Evolutionary conservation across 2,113 vertebrate genomes (phyloP), one percentile per base, ranked within the genome.

Genomic region (Actinemys pallida): DNA sequence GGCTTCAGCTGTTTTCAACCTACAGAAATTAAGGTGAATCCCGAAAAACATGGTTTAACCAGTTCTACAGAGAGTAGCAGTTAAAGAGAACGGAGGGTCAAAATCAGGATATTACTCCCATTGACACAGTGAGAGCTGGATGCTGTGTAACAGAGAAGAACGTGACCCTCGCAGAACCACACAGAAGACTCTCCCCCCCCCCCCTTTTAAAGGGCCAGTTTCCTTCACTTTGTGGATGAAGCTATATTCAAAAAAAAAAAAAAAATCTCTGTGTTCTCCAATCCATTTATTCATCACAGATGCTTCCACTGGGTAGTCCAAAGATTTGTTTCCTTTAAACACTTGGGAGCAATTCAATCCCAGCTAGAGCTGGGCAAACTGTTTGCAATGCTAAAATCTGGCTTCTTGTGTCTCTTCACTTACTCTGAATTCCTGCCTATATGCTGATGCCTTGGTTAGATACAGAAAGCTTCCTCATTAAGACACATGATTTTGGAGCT

Each of bases 291-390:
- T 69, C 45, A 80, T 92, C 92, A 93, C 85, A 95, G 90, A 93
- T 96, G 87, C 65, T 96, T 59, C 39, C 93, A 86, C 80, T 90
- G 59, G 20, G 10, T 45, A 27, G 5, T 45, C 42, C 42, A 47
- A 94, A 89, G 69, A 93, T 72, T 56, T 86, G 13, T 59, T 95
- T 90, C 80, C 87, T 94, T 62, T 95, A 59, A 89, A 89, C 94
- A 94, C 75, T 0, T 0, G 52, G 52, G 72, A 91, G 29, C 94
- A 95, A 90, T 94, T 96, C 94, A 93, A 95, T 50, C 16, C 39
- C 53, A 96, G 5, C 84, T 80, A 89, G 79, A 45, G 24, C 17
- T 94, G 81, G 83, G 90, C 69, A 88, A 93, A 52, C 35, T 91
- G 90, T 82, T 87, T 39, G 54, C 80, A 90, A 84, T 39, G 57